These are phyloP conservation scores for Marronus borbonicus DNA, from an alignment of 2,888 invertebrate genomes.

Conservation along the genomic window DNA sequence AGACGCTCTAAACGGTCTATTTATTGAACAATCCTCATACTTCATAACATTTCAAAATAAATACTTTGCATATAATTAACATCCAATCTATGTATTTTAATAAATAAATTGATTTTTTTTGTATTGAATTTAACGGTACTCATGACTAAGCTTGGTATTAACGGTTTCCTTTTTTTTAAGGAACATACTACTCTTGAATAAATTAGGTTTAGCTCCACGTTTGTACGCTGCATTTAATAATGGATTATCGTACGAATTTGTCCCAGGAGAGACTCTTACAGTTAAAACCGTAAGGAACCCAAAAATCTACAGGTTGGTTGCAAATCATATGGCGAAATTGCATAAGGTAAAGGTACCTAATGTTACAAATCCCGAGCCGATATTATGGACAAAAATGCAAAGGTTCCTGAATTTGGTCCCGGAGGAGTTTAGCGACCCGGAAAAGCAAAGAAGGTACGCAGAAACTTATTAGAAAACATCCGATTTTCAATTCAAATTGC, in stretches of 20 bases:
- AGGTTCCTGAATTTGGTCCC: conserved; percentile 84
- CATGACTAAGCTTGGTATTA: too few species aligned
- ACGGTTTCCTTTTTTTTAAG: conserved; percentile 57
- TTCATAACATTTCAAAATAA: too few species aligned
- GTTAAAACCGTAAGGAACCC: conserved; percentile 77
- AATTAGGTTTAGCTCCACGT: conserved; percentile 85
- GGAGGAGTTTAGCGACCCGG: conserved; percentile 77
- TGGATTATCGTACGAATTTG: conserved; percentile 92
- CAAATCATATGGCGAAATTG: conserved; percentile 87
- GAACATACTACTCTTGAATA: conserved; percentile 77
- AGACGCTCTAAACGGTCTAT: too few species aligned
- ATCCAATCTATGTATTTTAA: too few species aligned
- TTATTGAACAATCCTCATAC: too few species aligned
- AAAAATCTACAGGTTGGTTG: conserved; percentile 82
- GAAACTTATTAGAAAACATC: too few species aligned
- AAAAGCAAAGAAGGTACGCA: conserved; percentile 79
- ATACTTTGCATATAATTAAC: too few species aligned
- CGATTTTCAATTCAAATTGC: conserved; percentile 55
- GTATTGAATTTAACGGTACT: too few species aligned
- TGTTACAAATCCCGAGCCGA: conserved; percentile 71
- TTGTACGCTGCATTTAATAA: conserved; percentile 94
- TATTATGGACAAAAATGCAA: conserved; percentile 84
- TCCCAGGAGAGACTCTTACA: conserved; percentile 86
- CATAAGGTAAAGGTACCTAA: conserved; percentile 75
- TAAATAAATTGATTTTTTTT: too few species aligned